Conservation (phyloP, 2,113 vertebrate genomes). For the Eleginops maclovinus region DNA sequence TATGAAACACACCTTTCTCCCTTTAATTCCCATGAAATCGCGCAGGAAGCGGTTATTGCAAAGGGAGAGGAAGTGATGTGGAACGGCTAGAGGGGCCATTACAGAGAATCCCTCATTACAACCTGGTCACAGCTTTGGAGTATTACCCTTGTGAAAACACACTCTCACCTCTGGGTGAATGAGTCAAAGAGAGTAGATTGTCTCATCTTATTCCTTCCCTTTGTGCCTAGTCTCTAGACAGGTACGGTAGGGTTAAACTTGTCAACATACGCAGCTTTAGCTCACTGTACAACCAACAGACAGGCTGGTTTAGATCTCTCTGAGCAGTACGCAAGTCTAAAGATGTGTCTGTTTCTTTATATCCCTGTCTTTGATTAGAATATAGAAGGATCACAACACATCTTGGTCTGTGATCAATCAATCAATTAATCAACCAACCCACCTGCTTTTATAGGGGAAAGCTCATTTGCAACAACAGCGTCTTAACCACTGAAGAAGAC, state of each 20-base stretch:
- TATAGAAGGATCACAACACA: constrained; percentile 35
- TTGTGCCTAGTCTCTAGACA: constrained; percentile 50
- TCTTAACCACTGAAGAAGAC: constrained; percentile 16
- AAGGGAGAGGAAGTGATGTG: constrained; percentile 67
- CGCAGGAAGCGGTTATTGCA: constrained; percentile 70
- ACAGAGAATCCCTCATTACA: constrained; percentile 76
- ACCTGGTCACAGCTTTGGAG: constrained; percentile 70
- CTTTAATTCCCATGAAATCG: constrained; percentile 81
- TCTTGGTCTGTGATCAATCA: constrained; percentile 31
- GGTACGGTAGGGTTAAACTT: constrained; percentile 36
- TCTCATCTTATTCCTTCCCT: constrained; percentile 60
- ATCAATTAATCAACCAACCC: constrained; percentile 44
- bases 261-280: constrained; percentile 44
- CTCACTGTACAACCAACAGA: constrained; percentile 14
- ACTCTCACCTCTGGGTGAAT: constrained; percentile 56
- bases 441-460: not conserved
- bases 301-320: constrained; percentile 36
- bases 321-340: constrained; percentile 10
- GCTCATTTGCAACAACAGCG: constrained; percentile 18
- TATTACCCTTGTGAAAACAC: constrained; percentile 71
- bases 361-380: constrained; percentile 36
- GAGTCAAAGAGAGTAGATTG: constrained; percentile 64
- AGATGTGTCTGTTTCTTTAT: constrained; percentile 18
- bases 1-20: constrained; percentile 78
- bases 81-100: constrained; percentile 78